A percentile compares a stretch with the other conserved stretches of the same genome.
phyloP scores from a whole-genome alignment of 2,797 vertebrate genomes.

The Darevskia mixta region DNA sequence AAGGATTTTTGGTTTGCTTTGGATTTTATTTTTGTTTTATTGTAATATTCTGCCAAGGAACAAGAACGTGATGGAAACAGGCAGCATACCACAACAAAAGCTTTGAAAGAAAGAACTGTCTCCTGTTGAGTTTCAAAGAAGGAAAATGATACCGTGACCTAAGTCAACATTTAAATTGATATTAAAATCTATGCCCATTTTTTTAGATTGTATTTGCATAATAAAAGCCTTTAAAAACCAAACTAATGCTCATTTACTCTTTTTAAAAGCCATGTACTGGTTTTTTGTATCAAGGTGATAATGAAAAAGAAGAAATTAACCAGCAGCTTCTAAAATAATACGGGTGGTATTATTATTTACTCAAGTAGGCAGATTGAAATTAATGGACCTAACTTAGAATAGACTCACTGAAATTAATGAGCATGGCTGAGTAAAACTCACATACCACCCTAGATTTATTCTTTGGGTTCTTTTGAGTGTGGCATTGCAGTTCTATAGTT shows the following conservation, averaged over 20 bases:
- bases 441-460: no score
- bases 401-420: no score
- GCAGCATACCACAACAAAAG: constrained; percentile 4
- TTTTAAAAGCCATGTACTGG: background rate
- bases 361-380: no score
- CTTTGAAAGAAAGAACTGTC: constrained; percentile 44
- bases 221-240: constrained; percentile 41
- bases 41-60: constrained; percentile 55
- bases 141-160: constrained; percentile 22
- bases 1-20: constrained; percentile 28
- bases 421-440: no score
- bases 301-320: constrained; percentile 25
- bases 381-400: no score
- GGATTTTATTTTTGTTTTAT: constrained; percentile 39
- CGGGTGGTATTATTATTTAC: no score
- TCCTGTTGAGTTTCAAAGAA: constrained; percentile 55
- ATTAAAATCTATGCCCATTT: constrained; percentile 35
- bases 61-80: constrained; percentile 30
- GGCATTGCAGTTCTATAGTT: no score
- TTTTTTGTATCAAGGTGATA: background rate
- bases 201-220: constrained; percentile 55
- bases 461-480: no score
- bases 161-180: constrained; percentile 46
- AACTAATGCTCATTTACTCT: constrained; percentile 9
- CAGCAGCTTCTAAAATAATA: background rate